These are phyloP conservation scores for Orestias chungarensis DNA, from an alignment of 2,797 vertebrate species.

Conservation along the genomic window DNA sequence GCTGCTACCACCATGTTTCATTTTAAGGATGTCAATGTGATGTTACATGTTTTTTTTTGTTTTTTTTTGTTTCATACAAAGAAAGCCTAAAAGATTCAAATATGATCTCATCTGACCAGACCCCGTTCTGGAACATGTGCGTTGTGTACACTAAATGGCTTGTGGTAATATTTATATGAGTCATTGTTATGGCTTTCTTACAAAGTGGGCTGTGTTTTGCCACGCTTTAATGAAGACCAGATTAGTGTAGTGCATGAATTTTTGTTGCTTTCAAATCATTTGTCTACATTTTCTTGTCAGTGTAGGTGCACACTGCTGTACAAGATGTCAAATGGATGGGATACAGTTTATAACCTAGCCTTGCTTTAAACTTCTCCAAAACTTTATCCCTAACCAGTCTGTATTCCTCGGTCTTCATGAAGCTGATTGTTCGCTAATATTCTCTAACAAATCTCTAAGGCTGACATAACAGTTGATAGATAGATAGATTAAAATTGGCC, in stretches of 20 bases:
- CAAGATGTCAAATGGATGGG: background rate
- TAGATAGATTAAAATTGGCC: background rate
- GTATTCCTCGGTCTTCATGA: background rate
- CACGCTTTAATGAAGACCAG: background rate
- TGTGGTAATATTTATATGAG: background rate
- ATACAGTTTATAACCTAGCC: background rate
- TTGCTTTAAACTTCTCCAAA: background rate
- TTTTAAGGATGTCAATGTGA: background rate
- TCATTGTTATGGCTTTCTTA: background rate
- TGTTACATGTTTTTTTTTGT: background rate
- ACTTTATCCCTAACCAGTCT: background rate
- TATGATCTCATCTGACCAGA: background rate
- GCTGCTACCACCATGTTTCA: background rate
- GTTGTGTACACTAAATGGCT: background rate
- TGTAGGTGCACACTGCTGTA: background rate
- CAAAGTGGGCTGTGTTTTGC: background rate
- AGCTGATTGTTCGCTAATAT: background rate
- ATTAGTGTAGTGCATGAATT: background rate
- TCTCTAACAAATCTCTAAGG: background rate
- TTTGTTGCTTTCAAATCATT: background rate
- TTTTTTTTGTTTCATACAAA: background rate
- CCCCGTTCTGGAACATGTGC: background rate
- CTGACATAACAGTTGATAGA: background rate
- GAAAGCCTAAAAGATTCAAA: background rate
- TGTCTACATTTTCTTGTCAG: background rate